A percentile compares a stretch with the other conserved stretches of the same genome.
Evolutionary conservation across 2,888 invertebrate genomes (phyloP).

Genomic region (Seladonia tumulorum): DNA sequence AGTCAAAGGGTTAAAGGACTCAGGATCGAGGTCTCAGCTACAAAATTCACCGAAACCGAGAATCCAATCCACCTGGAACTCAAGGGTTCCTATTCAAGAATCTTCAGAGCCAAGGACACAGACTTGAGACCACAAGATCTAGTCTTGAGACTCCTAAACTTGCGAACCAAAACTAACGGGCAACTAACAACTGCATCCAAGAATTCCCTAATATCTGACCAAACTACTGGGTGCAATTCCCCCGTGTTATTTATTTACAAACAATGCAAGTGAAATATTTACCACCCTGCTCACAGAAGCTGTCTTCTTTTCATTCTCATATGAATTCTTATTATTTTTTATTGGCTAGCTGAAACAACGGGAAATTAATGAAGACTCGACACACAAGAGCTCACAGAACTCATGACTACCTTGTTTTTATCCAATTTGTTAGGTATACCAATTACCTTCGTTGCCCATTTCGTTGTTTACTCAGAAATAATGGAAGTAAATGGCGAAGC

Average conservation of each 20-base stretch:
- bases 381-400: neutral
- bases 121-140: neutral
- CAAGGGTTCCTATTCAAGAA: neutral
- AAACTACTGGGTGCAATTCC: neutral
- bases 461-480: too few relatives aligned
- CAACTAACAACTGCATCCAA: neutral
- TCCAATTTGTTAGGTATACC: neutral
- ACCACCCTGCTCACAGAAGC: neutral
- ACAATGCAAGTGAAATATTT: neutral
- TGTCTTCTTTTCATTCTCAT: neutral
- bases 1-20: too few relatives aligned
- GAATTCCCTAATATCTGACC: neutral
- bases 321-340: neutral
- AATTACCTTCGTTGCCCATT: too few relatives aligned
- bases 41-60: neutral
- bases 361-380: neutral
- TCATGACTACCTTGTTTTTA: too few relatives aligned
- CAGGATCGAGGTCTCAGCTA: neutral
- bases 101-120: slow-evolving; percentile 2
- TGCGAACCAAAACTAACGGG: neutral
- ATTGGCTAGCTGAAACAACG: neutral
- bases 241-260: neutral
- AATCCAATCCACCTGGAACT: neutral
- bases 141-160: too few relatives aligned
- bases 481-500: too few relatives aligned